These are phyloP conservation scores for Hephaestus fuliginosus DNA, from an alignment of 2,797 vertebrate species.

Conservation along the genomic window DNA sequence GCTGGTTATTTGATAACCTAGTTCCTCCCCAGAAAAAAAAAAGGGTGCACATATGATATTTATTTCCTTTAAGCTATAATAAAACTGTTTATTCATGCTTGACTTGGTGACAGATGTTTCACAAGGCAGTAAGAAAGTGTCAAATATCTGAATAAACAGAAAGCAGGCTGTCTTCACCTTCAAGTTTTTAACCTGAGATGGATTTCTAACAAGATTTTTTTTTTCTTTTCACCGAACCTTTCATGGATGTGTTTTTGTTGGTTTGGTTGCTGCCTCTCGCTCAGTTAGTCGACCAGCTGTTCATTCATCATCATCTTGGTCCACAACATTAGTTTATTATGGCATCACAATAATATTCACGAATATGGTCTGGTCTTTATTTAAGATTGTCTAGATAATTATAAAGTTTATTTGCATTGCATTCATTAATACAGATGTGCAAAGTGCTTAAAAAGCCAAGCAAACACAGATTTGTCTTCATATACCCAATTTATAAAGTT, in stretches of 20 bases:
- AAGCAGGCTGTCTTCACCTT: not conserved
- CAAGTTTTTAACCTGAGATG: not conserved
- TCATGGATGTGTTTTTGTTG: not conserved
- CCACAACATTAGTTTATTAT: not conserved
- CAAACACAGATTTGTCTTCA: not conserved
- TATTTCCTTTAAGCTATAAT: not conserved
- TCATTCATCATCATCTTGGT: not conserved
- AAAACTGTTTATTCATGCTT: not conserved
- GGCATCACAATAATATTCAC: not conserved
- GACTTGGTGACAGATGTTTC: not conserved
- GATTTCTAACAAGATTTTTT: not conserved
- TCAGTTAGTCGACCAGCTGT: not conserved
- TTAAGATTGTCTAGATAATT: not conserved
- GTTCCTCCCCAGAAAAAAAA: not conserved
- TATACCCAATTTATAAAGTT: not conserved
- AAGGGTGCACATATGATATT: not conserved
- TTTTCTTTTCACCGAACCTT: not conserved
- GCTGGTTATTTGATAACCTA: constrained; percentile 5
- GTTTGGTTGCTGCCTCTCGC: not conserved
- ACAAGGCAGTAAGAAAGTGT: not conserved
- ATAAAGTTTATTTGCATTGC: not conserved
- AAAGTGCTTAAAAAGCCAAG: not conserved
- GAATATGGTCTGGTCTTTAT: not conserved
- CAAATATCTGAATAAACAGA: not conserved
- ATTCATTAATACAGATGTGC: not conserved